Evolutionary conservation across 2,888 invertebrate genomes (phyloP).

Genomic region (Cristatella mucedo): DNA sequence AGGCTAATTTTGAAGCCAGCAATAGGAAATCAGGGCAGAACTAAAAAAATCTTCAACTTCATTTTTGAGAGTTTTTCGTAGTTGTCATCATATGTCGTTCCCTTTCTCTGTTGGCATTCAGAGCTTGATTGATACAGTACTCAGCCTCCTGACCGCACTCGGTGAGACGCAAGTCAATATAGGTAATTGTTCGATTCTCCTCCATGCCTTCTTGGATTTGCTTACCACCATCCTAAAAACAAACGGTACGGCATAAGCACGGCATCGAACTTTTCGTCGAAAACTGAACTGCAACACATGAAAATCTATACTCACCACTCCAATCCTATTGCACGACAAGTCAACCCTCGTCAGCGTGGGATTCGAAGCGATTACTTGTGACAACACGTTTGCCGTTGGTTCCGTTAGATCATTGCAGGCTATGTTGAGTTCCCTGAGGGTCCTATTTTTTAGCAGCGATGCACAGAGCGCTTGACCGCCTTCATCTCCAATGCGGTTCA

Average conservation of each 20-base stretch:
- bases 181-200: conserved; percentile 29
- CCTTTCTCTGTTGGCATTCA: conserved; percentile 30
- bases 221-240: conserved; percentile 35
- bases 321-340: conserved; percentile 36
- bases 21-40: no score
- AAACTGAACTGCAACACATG: background rate
- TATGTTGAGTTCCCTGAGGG: conserved; percentile 30
- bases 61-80: no score
- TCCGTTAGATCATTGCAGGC: conserved; percentile 36
- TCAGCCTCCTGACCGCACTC: conserved; percentile 38
- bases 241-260: background rate
- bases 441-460: conserved; percentile 30
- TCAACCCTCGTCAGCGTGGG: conserved; percentile 26
- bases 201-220: conserved; percentile 38
- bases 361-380: conserved; percentile 33
- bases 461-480: conserved; percentile 36
- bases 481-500: conserved; percentile 37
- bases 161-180: conserved; percentile 36
- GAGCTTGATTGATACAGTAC: conserved; percentile 35
- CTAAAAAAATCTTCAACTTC: no score
- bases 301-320: conserved; percentile 26
- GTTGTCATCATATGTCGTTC: conserved; percentile 26
- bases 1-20: no score
- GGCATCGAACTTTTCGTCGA: background rate
- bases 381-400: conserved; percentile 32